Percentiles rank a stretch among this genome's conserved stretches.
These are phyloP conservation scores for Stramonita haemastoma DNA, from an alignment of 2,888 invertebrate genomes.

Conservation along the genomic window DNA sequence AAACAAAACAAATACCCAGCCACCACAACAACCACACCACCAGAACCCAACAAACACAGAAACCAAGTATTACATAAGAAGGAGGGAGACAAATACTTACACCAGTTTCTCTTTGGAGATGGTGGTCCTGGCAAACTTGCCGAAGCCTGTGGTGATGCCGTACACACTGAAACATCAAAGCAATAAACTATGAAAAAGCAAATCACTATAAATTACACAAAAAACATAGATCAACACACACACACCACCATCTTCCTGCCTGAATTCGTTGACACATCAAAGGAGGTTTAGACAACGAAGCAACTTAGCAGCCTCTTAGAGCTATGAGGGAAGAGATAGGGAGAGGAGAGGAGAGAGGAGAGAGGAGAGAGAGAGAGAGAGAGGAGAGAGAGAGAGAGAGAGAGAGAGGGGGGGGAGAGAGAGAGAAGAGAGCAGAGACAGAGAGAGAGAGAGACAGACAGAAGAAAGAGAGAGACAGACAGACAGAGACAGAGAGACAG, in stretches of 20 bases:
- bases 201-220: background rate
- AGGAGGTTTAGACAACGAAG: too few relatives aligned
- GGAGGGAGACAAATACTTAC: conserved; percentile 74
- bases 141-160: conserved; percentile 84
- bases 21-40: background rate
- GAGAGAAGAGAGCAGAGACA: too few relatives aligned
- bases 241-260: background rate
- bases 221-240: background rate
- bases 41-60: background rate
- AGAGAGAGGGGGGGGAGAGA: too few relatives aligned
- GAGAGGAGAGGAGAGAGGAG: too few relatives aligned
- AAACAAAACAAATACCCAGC: background rate
- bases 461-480: too few relatives aligned
- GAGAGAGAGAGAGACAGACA: too few relatives aligned
- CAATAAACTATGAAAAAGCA: background rate
- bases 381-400: too few relatives aligned
- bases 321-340: too few relatives aligned
- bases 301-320: too few relatives aligned
- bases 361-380: too few relatives aligned
- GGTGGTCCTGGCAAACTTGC: conserved; percentile 82
- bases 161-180: conserved; percentile 79
- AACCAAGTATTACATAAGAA: background rate
- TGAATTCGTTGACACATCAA: too few relatives aligned
- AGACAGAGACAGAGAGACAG: too few relatives aligned
- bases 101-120: conserved; percentile 81